phyloP scores from a whole-genome alignment of 2,888 invertebrate species.

The Drosophila villosipedis region DNA sequence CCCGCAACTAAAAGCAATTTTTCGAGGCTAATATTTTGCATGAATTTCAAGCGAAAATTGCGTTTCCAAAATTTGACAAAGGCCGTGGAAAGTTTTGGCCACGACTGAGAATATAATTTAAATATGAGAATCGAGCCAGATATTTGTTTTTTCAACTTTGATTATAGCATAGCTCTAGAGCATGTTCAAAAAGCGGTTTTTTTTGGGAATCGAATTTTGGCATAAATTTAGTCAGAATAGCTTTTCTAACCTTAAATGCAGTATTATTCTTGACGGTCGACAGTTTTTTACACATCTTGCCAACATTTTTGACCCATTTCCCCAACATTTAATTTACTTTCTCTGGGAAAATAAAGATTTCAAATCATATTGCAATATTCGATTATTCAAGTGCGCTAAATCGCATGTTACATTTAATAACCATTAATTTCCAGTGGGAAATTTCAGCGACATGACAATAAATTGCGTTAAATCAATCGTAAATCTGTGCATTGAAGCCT shows the following conservation, averaged over 20 bases:
- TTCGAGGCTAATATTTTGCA: not conserved
- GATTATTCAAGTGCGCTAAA: not conserved
- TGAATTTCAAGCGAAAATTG: too few relatives aligned
- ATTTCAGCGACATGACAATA: constrained; percentile 25
- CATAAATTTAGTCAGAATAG: not conserved
- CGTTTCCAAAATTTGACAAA: too few relatives aligned
- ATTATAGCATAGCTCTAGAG: not conserved
- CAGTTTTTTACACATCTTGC: too few relatives aligned
- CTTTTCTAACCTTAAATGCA: too few relatives aligned
- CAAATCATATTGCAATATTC: not conserved
- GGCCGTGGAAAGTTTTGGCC: not conserved
- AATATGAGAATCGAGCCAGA: not conserved
- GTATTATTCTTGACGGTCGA: not conserved
- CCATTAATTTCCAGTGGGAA: constrained; percentile 38
- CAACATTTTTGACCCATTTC: not conserved
- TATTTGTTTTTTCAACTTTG: not conserved
- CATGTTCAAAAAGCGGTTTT: too few relatives aligned
- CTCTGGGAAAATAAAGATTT: not conserved
- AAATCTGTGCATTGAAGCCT: constrained; percentile 32
- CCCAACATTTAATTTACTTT: not conserved
- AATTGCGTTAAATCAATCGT: constrained; percentile 50
- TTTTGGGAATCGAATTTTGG: fast-evolving
- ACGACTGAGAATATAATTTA: not conserved
- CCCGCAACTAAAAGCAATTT: not conserved
- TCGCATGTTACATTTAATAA: constrained; percentile 19